Evolutionary conservation across 2,113 vertebrate species (phyloP).

Genomic region (Trogon surrucura): DNA sequence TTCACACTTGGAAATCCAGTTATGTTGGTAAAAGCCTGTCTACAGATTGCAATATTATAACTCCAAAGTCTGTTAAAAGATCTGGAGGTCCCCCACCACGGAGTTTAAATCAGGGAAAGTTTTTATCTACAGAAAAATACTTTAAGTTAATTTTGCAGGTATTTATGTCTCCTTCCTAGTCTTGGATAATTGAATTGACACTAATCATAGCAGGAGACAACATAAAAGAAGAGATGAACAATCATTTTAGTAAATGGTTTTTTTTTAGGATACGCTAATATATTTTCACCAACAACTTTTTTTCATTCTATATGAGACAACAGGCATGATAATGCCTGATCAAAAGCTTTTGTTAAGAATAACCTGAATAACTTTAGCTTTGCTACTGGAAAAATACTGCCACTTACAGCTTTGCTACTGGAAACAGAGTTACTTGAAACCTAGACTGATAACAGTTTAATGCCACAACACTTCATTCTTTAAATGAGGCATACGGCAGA

Average conservation of each 20-base stretch:
- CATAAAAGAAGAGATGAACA: not conserved
- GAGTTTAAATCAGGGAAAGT: not conserved
- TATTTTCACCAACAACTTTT: not conserved
- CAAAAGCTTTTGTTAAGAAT: not conserved
- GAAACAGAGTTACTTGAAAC: not conserved
- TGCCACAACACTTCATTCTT: not conserved
- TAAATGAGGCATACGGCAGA: not conserved
- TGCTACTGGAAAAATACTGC: not conserved
- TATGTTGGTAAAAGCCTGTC: not conserved
- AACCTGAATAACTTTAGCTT: not conserved
- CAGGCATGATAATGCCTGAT: not conserved
- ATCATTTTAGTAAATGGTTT: not conserved
- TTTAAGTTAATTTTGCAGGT: not conserved
- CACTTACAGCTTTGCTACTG: not conserved
- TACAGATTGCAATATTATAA: not conserved
- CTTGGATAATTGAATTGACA: not conserved
- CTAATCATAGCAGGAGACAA: not conserved
- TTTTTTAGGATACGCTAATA: not conserved
- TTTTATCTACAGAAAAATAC: not conserved
- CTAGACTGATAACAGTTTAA: not conserved
- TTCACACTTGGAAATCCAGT: not conserved
- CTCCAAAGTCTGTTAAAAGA: not conserved
- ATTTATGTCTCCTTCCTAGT: not conserved
- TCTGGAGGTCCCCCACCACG: not conserved
- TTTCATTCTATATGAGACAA: not conserved